Evolutionary conservation across 1,140 invertebrate species (phyloP).

Genomic region (Microplitis demolitor): DNA sequence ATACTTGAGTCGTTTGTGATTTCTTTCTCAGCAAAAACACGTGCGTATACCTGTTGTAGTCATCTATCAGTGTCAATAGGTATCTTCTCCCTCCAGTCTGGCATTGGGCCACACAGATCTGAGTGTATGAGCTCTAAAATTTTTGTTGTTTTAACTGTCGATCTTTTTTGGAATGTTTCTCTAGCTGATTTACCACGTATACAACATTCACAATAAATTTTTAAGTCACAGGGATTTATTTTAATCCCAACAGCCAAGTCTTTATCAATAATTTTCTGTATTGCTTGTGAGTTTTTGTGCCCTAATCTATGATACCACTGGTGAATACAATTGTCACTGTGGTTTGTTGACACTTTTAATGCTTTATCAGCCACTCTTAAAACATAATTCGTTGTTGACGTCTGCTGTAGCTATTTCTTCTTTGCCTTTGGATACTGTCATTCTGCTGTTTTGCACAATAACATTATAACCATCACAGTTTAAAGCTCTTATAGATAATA

Average conservation of each 20-base stretch:
- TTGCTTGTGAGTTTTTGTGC: constrained; percentile 31
- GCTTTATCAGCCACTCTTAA: constrained; percentile 8
- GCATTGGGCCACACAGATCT: constrained; percentile 58
- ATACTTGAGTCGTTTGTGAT: constrained; percentile 41
- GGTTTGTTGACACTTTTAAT: background rate
- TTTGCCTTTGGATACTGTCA: background rate
- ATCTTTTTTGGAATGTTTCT: constrained; percentile 24
- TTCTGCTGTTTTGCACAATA: background rate
- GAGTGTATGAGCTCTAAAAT: constrained; percentile 48
- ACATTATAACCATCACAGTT: background rate
- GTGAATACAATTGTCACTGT: constrained; percentile 25
- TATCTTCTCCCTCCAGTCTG: constrained; percentile 47
- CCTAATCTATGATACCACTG: constrained; percentile 36
- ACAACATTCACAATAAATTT: constrained; percentile 31
- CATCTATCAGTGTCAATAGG: constrained; percentile 52
- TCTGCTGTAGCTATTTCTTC: background rate
- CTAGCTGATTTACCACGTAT: constrained; percentile 32
- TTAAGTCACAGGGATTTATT: background rate
- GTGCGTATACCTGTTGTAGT: constrained; percentile 46
- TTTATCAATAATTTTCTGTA: constrained; percentile 26
- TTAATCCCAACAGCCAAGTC: constrained; percentile 25
- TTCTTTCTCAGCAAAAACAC: constrained; percentile 55
- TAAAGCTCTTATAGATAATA: constrained; percentile 13
- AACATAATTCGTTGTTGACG: background rate
- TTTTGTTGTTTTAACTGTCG: background rate